Evolutionary conservation across 2,113 vertebrate species (phyloP), one percentile per base, ranked within the genome.

Genomic region (Amphiprion ocellaris): DNA sequence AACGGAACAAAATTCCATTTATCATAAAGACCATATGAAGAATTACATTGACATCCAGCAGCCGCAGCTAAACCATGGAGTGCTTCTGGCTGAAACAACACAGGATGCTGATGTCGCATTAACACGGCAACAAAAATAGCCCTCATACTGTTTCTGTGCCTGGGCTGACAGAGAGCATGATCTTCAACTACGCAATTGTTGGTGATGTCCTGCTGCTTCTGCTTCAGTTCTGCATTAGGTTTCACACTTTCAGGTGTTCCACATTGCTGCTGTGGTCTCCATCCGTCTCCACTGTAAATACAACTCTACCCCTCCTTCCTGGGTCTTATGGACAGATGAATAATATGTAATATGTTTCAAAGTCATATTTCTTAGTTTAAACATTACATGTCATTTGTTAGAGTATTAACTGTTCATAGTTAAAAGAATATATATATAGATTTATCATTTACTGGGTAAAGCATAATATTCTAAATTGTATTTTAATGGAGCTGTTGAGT

Each of bases 121-220:
- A 52, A 37, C 47, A 37, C 47, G 52, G 8, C 49, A 54, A 54
- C 30, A 67, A 67, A 53, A 68, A 26, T 52, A 44, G 41, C 11
- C 14, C 41, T 44, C 53, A 41, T 9, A 68, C 49, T 54, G 53
- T 19, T 4, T 39, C 33, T 68, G 65, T 12, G 21, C 39, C 10
- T 37, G 39, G n/a, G 30, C 37, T 3, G 21, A 68, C n/a, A 41
- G 15, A 26, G 15, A 68, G 5, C 49, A 68, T 26, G 10, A 50
- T 68, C 15, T 54, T 54, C 5, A 14, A 15, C 41, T 44, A 44
- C 7, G 12, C 2, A 44, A 44, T 12, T 44, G 14, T 14, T 21
- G 17, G 49, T 52, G 49, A 21, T 21, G 19, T 52, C 16, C 49
- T 52, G 19, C 49, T 52, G 49, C 19, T 52, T 52, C 49, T 52